A percentile compares a stretch with the other conserved stretches of the same genome.
Evolutionary conservation across 2,888 invertebrate genomes (phyloP).

Genomic region (Drosophila greeni): DNA sequence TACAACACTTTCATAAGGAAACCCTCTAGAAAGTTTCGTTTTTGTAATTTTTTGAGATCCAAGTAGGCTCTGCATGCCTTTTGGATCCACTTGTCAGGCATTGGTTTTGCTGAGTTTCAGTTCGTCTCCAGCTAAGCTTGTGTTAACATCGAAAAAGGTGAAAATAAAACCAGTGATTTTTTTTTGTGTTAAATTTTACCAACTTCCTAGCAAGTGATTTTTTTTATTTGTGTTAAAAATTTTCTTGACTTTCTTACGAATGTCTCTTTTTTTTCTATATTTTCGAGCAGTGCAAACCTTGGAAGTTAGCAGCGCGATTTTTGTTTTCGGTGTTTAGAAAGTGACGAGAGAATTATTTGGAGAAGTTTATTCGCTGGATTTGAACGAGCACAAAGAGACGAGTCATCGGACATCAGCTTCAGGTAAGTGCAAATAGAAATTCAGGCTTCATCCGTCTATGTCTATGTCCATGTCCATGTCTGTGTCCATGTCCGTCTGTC

Average conservation of each 20-base stretch:
- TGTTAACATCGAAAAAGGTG: not conserved
- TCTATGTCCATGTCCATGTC: not conserved
- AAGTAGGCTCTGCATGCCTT: not conserved
- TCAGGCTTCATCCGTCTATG: no score
- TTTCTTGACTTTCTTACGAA: not conserved
- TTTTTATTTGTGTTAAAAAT: not conserved
- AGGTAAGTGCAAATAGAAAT: slow-evolving; percentile 1
- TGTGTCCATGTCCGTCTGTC: not conserved
- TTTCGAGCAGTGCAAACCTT: not conserved
- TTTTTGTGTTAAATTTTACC: not conserved
- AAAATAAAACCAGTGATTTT: not conserved
- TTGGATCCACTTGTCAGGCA: not conserved
- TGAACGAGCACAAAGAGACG: no score
- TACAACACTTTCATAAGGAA: not conserved
- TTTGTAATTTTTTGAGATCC: not conserved
- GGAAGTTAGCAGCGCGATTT: not conserved
- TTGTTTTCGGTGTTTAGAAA: not conserved
- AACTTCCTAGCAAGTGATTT: no score
- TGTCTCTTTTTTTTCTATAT: not conserved
- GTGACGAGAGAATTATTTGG: no score
- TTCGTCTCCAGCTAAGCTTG: not conserved
- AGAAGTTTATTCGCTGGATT: no score
- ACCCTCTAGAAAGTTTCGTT: not conserved
- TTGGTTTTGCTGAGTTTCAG: not conserved
- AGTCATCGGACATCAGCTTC: not conserved